Evolutionary conservation across 2,888 invertebrate species (phyloP).

Genomic region (Cephus pulcher): DNA sequence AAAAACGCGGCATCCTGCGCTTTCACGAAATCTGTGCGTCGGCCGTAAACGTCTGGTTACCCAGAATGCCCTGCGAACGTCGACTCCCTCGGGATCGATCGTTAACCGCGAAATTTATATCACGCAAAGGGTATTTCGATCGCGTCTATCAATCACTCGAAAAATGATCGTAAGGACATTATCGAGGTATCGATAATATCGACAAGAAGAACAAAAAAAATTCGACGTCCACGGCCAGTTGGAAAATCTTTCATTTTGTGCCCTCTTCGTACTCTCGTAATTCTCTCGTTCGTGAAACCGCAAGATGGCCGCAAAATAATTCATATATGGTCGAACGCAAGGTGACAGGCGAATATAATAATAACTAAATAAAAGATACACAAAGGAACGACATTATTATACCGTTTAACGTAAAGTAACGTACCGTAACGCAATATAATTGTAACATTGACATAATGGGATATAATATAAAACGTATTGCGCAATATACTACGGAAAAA

Average conservation of each 20-base stretch:
- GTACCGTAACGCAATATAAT: not conserved
- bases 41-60: not conserved
- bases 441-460: not conserved
- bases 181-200: not conserved
- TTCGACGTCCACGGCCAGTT: not conserved
- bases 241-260: not conserved
- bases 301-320: not conserved
- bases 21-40: conserved; percentile 12
- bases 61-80: not conserved
- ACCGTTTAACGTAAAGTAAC: not conserved
- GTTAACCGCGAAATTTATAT: not conserved
- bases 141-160: not conserved
- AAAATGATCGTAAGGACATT: conserved; percentile 10
- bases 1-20: conserved; percentile 39
- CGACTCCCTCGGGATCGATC: not conserved
- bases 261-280: not conserved
- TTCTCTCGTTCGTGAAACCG: not conserved
- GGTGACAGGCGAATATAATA: not conserved
- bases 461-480: not conserved
- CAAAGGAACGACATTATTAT: not conserved
- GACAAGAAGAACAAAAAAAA: not conserved
- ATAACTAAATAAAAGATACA: not conserved
- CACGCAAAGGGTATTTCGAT: not conserved
- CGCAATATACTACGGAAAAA: not conserved
- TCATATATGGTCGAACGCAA: conserved; percentile 1